Conservation (phyloP, 2,113 vertebrate genomes). For the Rhinoderma darwinii region DNA sequence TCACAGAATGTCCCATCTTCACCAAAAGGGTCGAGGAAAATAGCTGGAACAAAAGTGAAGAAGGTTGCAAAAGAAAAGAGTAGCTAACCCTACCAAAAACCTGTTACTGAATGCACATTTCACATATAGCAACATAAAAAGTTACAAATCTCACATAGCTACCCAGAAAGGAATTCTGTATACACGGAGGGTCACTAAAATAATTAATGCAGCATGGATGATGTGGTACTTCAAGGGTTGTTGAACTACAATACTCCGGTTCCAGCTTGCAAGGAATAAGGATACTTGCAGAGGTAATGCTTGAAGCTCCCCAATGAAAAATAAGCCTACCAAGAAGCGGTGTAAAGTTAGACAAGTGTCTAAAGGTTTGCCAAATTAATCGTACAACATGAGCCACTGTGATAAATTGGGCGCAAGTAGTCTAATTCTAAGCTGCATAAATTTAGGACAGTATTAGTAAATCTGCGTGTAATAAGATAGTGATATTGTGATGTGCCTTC, state of each 20-base stretch:
- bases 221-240: background rate
- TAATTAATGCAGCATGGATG: background rate
- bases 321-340: no score
- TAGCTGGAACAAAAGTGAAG: background rate
- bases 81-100: background rate
- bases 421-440: no score
- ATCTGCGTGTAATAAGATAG: no score
- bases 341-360: no score
- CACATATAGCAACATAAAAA: background rate
- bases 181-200: background rate
- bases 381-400: no score
- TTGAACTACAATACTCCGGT: background rate
- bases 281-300: background rate
- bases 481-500: no score
- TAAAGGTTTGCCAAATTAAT: no score
- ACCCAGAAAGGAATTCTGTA: background rate
- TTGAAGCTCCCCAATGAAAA: background rate
- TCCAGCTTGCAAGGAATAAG: background rate
- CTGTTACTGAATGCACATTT: background rate
- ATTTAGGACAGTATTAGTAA: no score
- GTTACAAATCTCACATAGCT: background rate
- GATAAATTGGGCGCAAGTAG: no score
- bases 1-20: background rate
- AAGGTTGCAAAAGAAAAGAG: background rate
- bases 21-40: slow-evolving; percentile 18